Conservation (phyloP, 2,797 vertebrate genomes). For the Coreius guichenoti region DNA sequence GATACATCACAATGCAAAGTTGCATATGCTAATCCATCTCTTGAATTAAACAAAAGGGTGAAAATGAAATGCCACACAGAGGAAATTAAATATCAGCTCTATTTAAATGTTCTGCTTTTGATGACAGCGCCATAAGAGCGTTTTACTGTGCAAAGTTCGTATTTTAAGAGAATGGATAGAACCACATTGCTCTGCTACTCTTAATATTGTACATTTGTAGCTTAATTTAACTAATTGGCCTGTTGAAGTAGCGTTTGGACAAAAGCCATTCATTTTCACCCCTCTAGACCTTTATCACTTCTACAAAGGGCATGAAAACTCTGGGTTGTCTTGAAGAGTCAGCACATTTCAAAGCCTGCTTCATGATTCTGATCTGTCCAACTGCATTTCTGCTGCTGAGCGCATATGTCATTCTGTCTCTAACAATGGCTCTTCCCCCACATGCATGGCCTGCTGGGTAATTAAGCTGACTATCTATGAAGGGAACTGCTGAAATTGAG, state of each 20-base stretch:
- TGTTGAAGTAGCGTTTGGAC: constrained; percentile 25
- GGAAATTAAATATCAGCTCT: constrained; percentile 38
- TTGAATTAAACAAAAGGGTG: constrained; percentile 45
- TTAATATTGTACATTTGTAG: constrained; percentile 23
- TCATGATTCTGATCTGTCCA: constrained; percentile 39
- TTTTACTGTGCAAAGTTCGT: constrained; percentile 9
- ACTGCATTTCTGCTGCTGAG: constrained; percentile 31
- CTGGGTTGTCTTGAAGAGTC: constrained; percentile 22
- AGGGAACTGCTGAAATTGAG: constrained; percentile 60
- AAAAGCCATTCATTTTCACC: constrained; percentile 17
- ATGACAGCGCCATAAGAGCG: background rate
- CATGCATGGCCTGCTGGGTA: constrained; percentile 66
- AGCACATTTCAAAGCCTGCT: constrained; percentile 19
- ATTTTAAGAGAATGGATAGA: background rate
- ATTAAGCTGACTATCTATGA: constrained; percentile 68
- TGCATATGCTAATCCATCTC: constrained; percentile 33
- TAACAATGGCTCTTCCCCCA: constrained; percentile 49
- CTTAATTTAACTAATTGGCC: constrained; percentile 23
- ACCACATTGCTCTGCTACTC: constrained; percentile 11
- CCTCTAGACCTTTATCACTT: constrained; percentile 35
- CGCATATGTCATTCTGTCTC: constrained; percentile 34
- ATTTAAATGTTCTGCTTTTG: constrained; percentile 18
- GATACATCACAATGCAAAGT: constrained; percentile 13
- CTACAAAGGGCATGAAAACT: constrained; percentile 34
- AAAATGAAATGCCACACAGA: constrained; percentile 17